A percentile compares a stretch with the other conserved stretches of the same genome.
These are phyloP conservation scores for Coremacera marginata DNA, from an alignment of 2,888 invertebrate genomes.

Conservation along the genomic window DNA sequence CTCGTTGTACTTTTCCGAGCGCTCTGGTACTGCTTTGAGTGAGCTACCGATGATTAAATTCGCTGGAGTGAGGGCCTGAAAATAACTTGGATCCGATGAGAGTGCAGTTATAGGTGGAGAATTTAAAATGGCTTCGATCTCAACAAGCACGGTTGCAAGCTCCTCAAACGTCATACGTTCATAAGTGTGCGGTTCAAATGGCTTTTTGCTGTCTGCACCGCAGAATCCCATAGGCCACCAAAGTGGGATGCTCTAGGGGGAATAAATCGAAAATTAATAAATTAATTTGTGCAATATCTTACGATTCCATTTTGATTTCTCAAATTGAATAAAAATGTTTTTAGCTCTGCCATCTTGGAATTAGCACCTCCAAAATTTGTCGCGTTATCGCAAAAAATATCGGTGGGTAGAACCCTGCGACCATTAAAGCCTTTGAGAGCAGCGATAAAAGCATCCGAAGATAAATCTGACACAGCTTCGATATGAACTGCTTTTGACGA, in stretches of 20 bases:
- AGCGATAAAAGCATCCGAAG: slow-evolving; percentile 42
- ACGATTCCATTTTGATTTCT: slow-evolving; percentile 9
- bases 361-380: slow-evolving; percentile 12
- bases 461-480: slow-evolving; percentile 41
- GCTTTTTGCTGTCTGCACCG: slow-evolving; percentile 39
- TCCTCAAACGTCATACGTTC: slow-evolving; percentile 39
- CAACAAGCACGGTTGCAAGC: slow-evolving; percentile 39
- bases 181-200: slow-evolving; percentile 28
- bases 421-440: not conserved
- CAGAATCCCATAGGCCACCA: slow-evolving; percentile 30
- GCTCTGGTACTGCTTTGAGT: slow-evolving; percentile 30
- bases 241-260: slow-evolving; percentile 43
- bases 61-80: no score
- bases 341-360: not conserved
- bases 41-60: slow-evolving; percentile 36
- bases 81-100: slow-evolving; percentile 41
- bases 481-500: slow-evolving; percentile 42
- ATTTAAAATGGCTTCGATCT: slow-evolving; percentile 38
- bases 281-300: slow-evolving; percentile 28
- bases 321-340: not conserved
- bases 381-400: slow-evolving; percentile 28
- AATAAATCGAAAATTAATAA: slow-evolving; percentile 34
- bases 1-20: not conserved
- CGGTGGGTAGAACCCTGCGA: slow-evolving; percentile 12
- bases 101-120: slow-evolving; percentile 39